phyloP scores from a whole-genome alignment of 2,888 invertebrate genomes.

The Torymus tubicola region DNA sequence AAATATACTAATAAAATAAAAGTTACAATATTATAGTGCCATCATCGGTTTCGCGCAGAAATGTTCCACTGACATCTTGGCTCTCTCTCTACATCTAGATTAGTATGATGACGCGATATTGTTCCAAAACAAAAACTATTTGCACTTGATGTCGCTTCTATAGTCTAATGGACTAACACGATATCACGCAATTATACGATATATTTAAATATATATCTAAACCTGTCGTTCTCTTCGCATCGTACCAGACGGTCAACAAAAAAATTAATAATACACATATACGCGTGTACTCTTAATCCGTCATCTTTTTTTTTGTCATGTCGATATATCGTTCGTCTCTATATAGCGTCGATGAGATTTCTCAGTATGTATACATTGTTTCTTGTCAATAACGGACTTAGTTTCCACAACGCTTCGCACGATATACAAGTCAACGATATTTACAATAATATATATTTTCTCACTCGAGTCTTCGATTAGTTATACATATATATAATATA shows the following conservation, averaged over 20 bases:
- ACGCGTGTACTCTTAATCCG: not conserved
- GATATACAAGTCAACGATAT: conserved; percentile 31
- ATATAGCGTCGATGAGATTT: conserved; percentile 35
- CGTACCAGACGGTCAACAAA: not conserved
- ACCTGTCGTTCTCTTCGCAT: not conserved
- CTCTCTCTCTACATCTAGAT: conserved; percentile 13
- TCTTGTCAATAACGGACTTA: conserved; percentile 44
- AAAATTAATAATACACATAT: conserved; percentile 15
- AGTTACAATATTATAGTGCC: not conserved
- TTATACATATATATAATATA: conserved; percentile 10
- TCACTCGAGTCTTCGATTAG: conserved; percentile 47
- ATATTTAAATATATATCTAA: not conserved
- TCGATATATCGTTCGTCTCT: not conserved
- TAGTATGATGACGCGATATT: conserved; percentile 7
- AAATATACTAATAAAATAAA: not conserved
- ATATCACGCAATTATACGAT: too few species aligned
- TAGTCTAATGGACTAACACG: conserved; percentile 25
- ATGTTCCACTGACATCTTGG: conserved; percentile 3
- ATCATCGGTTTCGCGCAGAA: conserved; percentile 1
- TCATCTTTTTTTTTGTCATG: not conserved
- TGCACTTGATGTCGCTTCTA: conserved; percentile 22
- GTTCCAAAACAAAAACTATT: conserved; percentile 30
- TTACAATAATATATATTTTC: conserved; percentile 38
- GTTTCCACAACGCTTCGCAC: conserved; percentile 31
- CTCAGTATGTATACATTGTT: not conserved